Conservation (phyloP, 2,113 vertebrate genomes). For the Ammodytes marinus region DNA sequence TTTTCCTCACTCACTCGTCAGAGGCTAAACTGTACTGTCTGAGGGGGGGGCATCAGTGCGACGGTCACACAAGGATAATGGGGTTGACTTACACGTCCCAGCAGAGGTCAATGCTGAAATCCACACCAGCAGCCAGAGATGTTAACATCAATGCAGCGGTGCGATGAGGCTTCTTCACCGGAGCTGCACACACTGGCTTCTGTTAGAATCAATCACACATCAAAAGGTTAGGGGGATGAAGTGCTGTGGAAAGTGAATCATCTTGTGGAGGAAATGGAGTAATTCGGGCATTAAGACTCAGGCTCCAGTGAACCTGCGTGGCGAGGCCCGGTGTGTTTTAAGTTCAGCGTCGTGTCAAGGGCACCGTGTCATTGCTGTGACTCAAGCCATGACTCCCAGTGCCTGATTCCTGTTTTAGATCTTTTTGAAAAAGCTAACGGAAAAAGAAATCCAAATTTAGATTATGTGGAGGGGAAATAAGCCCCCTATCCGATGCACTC, state of each 20-base stretch:
- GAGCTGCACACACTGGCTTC: slow-evolving; percentile 42
- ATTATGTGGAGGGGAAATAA: slow-evolving; percentile 22
- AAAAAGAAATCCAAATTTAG: slow-evolving; percentile 45
- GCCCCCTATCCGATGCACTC: slow-evolving; percentile 15
- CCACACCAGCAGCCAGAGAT: slow-evolving; percentile 64
- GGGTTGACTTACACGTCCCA: slow-evolving; percentile 65
- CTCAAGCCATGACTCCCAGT: slow-evolving; percentile 18
- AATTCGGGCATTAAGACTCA: slow-evolving; percentile 27
- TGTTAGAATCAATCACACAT: slow-evolving; percentile 71
- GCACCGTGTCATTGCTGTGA: slow-evolving; percentile 40
- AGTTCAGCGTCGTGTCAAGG: slow-evolving; percentile 67
- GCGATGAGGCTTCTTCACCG: slow-evolving; percentile 33
- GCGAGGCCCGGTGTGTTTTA: not conserved
- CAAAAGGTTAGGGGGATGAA: slow-evolving; percentile 59
- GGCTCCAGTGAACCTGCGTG: slow-evolving; percentile 26
- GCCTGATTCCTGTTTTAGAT: slow-evolving; percentile 16
- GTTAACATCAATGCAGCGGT: slow-evolving; percentile 57
- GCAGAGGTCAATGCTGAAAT: slow-evolving; percentile 79
- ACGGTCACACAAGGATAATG: slow-evolving; percentile 77
- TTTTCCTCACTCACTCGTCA: slow-evolving; percentile 37
- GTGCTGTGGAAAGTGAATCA: slow-evolving; percentile 65
- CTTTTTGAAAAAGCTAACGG: slow-evolving; percentile 7
- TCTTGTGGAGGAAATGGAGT: slow-evolving; percentile 53
- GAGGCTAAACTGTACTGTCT: slow-evolving; percentile 54
- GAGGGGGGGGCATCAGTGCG: slow-evolving; percentile 64